Evolutionary conservation across 2,888 invertebrate species (phyloP).

Genomic region (Tromatobia lineatoria): DNA sequence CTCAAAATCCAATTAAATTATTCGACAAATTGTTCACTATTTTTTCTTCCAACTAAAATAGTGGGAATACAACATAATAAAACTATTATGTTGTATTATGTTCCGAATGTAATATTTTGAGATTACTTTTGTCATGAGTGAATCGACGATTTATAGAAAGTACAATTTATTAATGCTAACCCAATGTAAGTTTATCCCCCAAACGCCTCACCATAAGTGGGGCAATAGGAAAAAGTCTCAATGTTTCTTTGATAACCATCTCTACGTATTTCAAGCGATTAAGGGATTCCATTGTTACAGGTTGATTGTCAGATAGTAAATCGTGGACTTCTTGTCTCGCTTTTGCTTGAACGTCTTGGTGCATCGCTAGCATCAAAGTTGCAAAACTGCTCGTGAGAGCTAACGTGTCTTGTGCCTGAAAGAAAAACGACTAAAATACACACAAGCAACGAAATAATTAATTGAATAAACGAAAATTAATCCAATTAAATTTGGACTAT

Average conservation of each 20-base stretch:
- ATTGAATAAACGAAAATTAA: not conserved
- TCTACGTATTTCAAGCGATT: conserved; percentile 69
- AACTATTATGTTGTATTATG: too few relatives aligned
- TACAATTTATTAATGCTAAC: conserved; percentile 36
- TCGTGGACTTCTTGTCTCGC: conserved; percentile 66
- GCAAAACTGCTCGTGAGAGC: conserved; percentile 68
- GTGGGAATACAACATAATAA: too few relatives aligned
- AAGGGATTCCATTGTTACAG: conserved; percentile 57
- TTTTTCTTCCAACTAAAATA: too few relatives aligned
- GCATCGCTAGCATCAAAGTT: conserved; percentile 70
- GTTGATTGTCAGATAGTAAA: conserved; percentile 47
- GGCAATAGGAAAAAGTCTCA: conserved; percentile 72
- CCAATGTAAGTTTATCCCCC: conserved; percentile 61
- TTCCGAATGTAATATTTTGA: too few relatives aligned
- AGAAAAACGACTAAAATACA: not conserved
- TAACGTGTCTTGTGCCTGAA: conserved; percentile 72
- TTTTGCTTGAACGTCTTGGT: conserved; percentile 68
- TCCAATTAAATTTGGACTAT: not conserved
- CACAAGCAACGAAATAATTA: not conserved
- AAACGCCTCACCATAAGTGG: conserved; percentile 69
- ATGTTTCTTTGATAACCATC: conserved; percentile 71
- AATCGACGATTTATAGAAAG: not conserved
- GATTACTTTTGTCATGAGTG: not conserved
- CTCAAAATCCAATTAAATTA: too few relatives aligned
- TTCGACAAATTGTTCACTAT: too few relatives aligned